Evolutionary conservation across 2,113 vertebrate species (phyloP), one percentile per base, ranked within the genome.

Genomic region (Jaculus jaculus): DNA sequence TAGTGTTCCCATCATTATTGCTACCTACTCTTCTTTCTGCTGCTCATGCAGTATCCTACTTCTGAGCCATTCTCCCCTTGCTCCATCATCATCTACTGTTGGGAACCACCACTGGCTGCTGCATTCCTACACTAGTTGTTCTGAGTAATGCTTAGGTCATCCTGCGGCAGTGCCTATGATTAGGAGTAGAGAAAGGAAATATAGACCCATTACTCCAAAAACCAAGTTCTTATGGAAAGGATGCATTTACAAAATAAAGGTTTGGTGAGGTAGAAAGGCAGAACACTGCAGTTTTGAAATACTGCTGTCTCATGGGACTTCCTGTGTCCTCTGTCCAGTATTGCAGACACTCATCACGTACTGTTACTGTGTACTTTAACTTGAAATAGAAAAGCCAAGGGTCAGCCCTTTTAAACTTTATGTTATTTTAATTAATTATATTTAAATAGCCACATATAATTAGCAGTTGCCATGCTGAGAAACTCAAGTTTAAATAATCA

Each of bases 401-500:
- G 58, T 18, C 13, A 81, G 42, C 7, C 30, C 28, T 68, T 83
- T 83, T 73, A 87, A 86, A 82, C 89, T 85, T 78, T 71, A 71
- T 54, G 54, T 26, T n/a, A 54, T 42, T 34, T 84, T 54, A 54
- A 84, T 69, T 54, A 69, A 84, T 71, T 34, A 71, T 34, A 84
- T 71, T 17, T 54, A 71, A 9, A 65, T 65, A 65, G 20, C 24
- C 37, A 42, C 17, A 15, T 7, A 71, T 34, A 26, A 4, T 66
- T 84, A 54, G 39, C 65, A 37, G 28, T 58, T 82, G 79, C 37
- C 81, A 78, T 21, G 37, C 37, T 68, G 74, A 65, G 73, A 24
- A 30, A 16, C 54, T 54, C 54, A 54, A 16, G 6, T 78, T 95
- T 87, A 63, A 92, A 73, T 83, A 89, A 92, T 89, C 37, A 82